Evolutionary conservation across 2,888 invertebrate genomes (phyloP).

Genomic region (Pinctada fucata): DNA sequence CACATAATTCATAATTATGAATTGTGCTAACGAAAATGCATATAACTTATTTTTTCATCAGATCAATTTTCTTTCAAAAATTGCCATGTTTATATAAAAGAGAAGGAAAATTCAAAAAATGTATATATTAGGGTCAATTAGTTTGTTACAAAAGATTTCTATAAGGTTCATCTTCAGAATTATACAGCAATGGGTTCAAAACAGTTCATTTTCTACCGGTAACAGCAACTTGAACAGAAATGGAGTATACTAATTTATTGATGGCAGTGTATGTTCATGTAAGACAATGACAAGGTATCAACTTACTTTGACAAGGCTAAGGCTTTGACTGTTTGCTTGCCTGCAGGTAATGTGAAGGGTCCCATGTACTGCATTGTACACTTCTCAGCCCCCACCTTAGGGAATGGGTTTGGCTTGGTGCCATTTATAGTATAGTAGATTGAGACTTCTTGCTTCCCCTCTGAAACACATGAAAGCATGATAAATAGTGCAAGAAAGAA

Average conservation of each 20-base stretch:
- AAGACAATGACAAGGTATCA: no score
- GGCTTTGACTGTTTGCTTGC: slow-evolving; percentile 76
- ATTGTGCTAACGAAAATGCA: no score
- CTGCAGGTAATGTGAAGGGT: slow-evolving; percentile 75
- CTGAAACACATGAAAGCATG: slow-evolving; percentile 6
- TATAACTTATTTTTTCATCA: slow-evolving; percentile 2
- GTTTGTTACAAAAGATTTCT: no score
- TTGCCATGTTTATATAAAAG: neutral
- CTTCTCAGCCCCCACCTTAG: slow-evolving; percentile 67
- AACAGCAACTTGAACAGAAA: no score
- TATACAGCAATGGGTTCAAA: no score
- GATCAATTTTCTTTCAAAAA: neutral
- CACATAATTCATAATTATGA: no score
- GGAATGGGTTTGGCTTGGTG: slow-evolving; percentile 76
- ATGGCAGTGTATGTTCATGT: no score
- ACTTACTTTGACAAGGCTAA: slow-evolving; percentile 74
- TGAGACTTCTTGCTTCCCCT: slow-evolving; percentile 57
- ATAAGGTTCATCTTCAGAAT: no score
- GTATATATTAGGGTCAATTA: no score
- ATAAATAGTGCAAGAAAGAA: neutral
- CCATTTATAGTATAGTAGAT: slow-evolving; percentile 77
- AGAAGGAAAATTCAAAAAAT: no score
- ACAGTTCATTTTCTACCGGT: no score
- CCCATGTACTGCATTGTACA: slow-evolving; percentile 73
- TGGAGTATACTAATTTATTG: no score